Conservation (phyloP, 2,888 invertebrate species). For the Griposia aprilina region DNA sequence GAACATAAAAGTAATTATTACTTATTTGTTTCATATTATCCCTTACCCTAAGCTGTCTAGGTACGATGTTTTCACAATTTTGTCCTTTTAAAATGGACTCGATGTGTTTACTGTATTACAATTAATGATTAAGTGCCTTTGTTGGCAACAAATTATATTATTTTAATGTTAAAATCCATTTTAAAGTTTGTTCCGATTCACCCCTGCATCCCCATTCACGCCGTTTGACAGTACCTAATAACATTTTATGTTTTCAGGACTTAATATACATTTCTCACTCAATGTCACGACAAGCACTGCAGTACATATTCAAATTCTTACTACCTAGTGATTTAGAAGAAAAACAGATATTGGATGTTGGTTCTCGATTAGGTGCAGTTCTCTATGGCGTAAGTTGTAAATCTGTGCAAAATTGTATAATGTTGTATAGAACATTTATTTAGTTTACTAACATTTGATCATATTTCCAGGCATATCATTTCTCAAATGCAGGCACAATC, state of each 20-base stretch:
- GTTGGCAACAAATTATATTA: too few species aligned
- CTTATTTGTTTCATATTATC: not conserved
- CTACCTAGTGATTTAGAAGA: conserved; percentile 91
- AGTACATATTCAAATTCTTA: conserved; percentile 91
- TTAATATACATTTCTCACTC: conserved; percentile 92
- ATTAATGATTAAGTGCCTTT: too few species aligned
- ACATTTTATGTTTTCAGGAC: conserved; percentile 77
- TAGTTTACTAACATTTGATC: not conserved
- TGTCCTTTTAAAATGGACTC: too few species aligned
- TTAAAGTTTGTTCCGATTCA: too few species aligned
- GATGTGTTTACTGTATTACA: too few species aligned
- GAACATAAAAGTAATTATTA: conserved; percentile 76
- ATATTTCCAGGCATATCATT: conserved; percentile 91
- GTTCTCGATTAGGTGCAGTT: conserved; percentile 93
- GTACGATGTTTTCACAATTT: not conserved
- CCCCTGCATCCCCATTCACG: too few species aligned
- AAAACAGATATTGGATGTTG: conserved; percentile 92
- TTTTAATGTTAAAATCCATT: too few species aligned
- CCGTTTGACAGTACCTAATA: not conserved
- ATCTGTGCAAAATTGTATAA: not conserved
- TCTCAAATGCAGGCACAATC: conserved; percentile 90
- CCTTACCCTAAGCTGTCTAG: not conserved
- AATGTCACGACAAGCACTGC: conserved; percentile 90
- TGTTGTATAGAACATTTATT: not conserved
- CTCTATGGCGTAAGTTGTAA: conserved; percentile 91